Conservation (phyloP, 2,797 vertebrate genomes). For the Limnodromus scolopaceus region DNA sequence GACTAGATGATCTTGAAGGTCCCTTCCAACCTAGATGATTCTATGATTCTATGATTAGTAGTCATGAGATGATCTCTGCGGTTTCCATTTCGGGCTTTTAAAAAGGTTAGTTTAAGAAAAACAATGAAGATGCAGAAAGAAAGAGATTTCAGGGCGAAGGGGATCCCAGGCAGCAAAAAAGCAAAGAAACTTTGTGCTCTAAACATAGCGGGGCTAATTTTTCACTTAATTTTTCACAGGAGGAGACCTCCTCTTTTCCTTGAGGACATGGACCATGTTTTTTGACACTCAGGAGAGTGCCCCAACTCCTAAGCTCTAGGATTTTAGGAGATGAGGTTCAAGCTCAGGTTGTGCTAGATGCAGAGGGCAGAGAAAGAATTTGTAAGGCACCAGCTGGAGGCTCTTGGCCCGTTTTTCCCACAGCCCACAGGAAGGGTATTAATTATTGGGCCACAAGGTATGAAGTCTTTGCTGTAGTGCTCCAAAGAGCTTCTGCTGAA, state of each 20-base stretch:
- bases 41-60: no score
- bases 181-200: background rate
- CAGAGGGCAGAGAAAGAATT: background rate
- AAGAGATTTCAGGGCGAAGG: background rate
- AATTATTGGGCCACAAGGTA: background rate
- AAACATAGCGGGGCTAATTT: background rate
- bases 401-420: background rate
- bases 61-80: background rate
- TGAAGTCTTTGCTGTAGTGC: fast-evolving
- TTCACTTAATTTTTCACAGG: background rate
- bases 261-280: background rate
- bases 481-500: background rate
- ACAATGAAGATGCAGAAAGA: background rate
- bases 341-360: background rate
- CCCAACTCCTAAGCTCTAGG: background rate
- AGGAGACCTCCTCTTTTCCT: background rate
- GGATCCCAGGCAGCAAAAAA: background rate
- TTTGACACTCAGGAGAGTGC: background rate
- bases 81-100: background rate
- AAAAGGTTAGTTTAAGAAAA: background rate
- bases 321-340: background rate
- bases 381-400: background rate
- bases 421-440: background rate
- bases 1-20: no score
- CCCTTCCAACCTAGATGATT: no score